Evolutionary conservation across 2,888 invertebrate species (phyloP), one percentile per base, ranked within the genome.

Genomic region (Ochropleura plecta): DNA sequence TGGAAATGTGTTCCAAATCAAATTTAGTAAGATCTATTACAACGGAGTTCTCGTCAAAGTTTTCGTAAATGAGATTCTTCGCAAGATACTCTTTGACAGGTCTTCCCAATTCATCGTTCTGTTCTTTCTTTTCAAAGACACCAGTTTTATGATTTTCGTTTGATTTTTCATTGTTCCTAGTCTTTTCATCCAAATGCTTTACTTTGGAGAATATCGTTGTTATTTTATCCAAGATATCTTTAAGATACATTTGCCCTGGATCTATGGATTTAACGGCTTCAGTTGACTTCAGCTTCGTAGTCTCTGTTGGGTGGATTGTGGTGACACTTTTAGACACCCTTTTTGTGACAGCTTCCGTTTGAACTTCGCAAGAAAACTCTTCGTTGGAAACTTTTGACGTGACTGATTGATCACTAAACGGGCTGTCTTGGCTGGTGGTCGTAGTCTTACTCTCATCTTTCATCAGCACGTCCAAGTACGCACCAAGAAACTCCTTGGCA

Each of bases 1-100:
- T 91, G 7, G 93, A 90, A 60, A 94, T 91, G 46, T 93, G 86
- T 60, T 95, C 91, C n/a, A 95, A 86, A 73, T 93, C 86, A 63
- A 94, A 94, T 72, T 93, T 93, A 5, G 93, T 92, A 53, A 95
- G 89, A 82, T 94, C 91, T 75, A 95, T 91, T 0, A 94, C 89
- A 30, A 94, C 79, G 5, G 93, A 89, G 76, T 93, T 93, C 20
- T 91, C 90, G 18, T 92, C 86, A 71, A 79, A 77, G 64, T 90
- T 88, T 78, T 92, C 86, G 62, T 81, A 84, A 48, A 91, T 87
- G 0, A 91, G 73, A 75, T 87, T 85, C 48, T 90, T 91, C 40
- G 76, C 86, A 0, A 84, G 82, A 70, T 83, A 83, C 60, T 89
- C 86, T 64, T 86, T 85, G 2, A 86, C 75, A n/a, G 83, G 76